Base-by-base conservation (phyloP, 2,888 invertebrate species). In the Agrochola lota region DNA sequence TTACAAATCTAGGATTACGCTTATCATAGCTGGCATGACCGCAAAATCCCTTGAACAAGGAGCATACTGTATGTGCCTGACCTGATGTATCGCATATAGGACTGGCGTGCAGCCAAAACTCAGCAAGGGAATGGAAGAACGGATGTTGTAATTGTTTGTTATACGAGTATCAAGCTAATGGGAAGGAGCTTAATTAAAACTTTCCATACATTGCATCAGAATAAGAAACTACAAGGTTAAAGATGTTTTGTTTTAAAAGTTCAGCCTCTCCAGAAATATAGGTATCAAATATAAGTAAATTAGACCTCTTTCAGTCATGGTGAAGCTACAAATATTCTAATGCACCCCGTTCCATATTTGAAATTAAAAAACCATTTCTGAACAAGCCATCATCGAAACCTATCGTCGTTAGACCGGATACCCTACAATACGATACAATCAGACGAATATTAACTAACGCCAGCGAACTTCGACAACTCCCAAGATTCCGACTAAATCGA, bases 351-450 rank as follows among this genome's bases (percentile, higher is more conserved):
- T 40, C 7, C 40, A 40, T 43, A 68, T 57, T 64, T 64, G 49
- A 77, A 77, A 74, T 57, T 57, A 20, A 5, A 71, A 75, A 66
- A 62, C 35, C 55, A 63, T 66, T 71, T 74, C 63, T 52, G 55
- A 57, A 70, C 23, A 81, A 78, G 40, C 68, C 74, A 69, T 78
- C 74, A 78, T 85, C 74, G 78, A 80, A 72, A 79, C 62, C 78
- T 73, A 80, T 77, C 55, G 69, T 60, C 67, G 64, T 75, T 69
- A 84, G 74, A 78, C 77, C 71, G 70, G 86, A 76, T 67, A 55
- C 46, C 73, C 77, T 79, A 78, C 79, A 91, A 88, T 89, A 81
- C 87, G 90, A 93, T 92, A 92, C 91, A 92, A 93, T 92, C 91
- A 90, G 87, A 88, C 85, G 85, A 88, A 85, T 91, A 90, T 91